A percentile compares a stretch with the other conserved stretches of the same genome.
phyloP scores from a whole-genome alignment of 2,797 vertebrate species.

The Acestrorhynchus altus region DNA sequence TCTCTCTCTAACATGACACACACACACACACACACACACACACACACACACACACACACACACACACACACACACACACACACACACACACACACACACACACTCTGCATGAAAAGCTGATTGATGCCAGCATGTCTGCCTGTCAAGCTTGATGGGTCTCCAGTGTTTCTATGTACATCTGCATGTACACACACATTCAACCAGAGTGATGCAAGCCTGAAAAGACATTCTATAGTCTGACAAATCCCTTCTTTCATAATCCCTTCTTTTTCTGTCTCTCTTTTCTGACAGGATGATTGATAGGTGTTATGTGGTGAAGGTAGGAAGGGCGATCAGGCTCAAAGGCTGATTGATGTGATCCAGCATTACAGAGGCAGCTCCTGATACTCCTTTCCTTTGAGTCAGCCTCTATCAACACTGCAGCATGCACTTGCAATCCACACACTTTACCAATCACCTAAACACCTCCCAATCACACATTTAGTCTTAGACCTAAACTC shows the following conservation, averaged over 20 bases:
- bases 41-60: constrained; percentile 13
- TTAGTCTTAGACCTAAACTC: background rate
- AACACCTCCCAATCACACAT: background rate
- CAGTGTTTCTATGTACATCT: constrained; percentile 19
- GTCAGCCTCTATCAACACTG: constrained; percentile 2
- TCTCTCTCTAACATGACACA: background rate
- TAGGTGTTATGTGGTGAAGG: constrained; percentile 6
- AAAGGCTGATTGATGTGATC: constrained; percentile 16
- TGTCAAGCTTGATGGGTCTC: background rate
- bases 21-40: constrained; percentile 27
- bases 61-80: constrained; percentile 1
- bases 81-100: constrained; percentile 27
- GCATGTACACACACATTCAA: background rate
- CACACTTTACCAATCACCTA: background rate
- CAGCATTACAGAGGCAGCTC: constrained; percentile 33
- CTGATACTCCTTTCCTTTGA: constrained; percentile 5
- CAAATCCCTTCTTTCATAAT: background rate
- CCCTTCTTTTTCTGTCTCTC: background rate
- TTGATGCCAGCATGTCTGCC: constrained; percentile 13
- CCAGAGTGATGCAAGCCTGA: background rate
- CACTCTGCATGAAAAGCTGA: constrained; percentile 18
- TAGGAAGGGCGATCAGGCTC: background rate
- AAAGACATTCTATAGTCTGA: background rate
- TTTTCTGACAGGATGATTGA: constrained; percentile 38
- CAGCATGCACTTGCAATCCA: background rate